Percentiles rank a stretch among this genome's conserved stretches.
phyloP scores from a whole-genome alignment of 2,113 vertebrate genomes.

The Anseranas semipalmata region DNA sequence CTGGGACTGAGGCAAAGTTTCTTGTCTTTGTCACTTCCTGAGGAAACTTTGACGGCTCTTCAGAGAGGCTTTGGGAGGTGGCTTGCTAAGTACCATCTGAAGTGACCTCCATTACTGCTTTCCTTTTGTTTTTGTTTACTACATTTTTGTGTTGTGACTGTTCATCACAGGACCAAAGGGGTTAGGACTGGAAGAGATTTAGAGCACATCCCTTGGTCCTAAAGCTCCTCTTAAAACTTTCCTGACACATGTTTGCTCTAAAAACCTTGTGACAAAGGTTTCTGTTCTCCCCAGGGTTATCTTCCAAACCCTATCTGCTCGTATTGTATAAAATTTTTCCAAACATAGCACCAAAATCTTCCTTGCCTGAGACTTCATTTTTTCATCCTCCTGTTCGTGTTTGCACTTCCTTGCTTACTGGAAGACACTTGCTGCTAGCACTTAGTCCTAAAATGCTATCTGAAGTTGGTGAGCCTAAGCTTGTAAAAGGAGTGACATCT shows the following conservation, averaged over 20 bases:
- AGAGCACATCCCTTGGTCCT: neutral
- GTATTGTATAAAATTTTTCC: neutral
- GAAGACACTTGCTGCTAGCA: neutral
- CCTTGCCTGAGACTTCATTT: neutral
- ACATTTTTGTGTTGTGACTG: slow-evolving; percentile 40
- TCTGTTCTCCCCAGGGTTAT: neutral
- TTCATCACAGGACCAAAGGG: slow-evolving; percentile 2
- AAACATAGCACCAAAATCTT: neutral
- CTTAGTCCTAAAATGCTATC: neutral
- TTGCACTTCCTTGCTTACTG: neutral
- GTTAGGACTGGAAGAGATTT: neutral
- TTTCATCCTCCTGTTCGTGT: neutral
- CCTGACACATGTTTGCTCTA: neutral
- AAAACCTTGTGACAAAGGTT: neutral
- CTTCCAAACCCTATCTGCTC: neutral
- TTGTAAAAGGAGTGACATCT: neutral
- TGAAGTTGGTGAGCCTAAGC: neutral
- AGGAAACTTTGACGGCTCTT: slow-evolving; percentile 47
- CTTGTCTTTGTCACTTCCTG: slow-evolving; percentile 64
- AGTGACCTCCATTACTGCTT: slow-evolving; percentile 7
- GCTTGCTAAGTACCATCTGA: neutral
- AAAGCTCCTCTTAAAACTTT: neutral
- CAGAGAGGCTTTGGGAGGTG: neutral
- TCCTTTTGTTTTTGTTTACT: slow-evolving; percentile 28
- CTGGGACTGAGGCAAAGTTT: slow-evolving; percentile 40